phyloP scores from a whole-genome alignment of 1,140 invertebrate genomes.

The Drosophila prosaltans region DNA sequence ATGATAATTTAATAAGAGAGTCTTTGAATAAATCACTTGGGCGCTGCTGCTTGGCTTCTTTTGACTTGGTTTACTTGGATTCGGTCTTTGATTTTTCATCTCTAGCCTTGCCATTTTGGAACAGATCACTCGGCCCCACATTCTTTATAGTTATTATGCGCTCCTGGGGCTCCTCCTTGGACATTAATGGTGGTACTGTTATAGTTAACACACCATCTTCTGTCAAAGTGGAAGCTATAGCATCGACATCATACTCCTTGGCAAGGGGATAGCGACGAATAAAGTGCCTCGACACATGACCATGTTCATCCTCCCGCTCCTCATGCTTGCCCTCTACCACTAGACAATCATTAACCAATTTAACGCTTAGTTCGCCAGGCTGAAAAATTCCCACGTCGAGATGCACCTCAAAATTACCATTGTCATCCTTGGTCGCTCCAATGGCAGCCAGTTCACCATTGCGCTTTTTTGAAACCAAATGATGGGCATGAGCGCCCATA shows the following conservation, averaged over 20 bases:
- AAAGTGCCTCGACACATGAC: conserved; percentile 87
- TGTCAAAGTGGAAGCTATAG: conserved; percentile 85
- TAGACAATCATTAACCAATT: conserved; percentile 87
- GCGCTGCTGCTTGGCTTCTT: conserved; percentile 18
- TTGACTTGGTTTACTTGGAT: conserved; percentile 38
- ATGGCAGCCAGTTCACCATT: conserved; percentile 41
- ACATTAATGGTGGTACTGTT: conserved; percentile 83
- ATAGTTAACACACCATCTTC: conserved; percentile 88
- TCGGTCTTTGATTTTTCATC: conserved; percentile 72
- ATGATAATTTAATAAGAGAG: conserved; percentile 57
- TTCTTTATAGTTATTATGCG: conserved; percentile 83
- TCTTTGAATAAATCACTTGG: conserved; percentile 69
- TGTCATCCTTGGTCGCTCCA: conserved; percentile 57
- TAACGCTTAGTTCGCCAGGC: conserved; percentile 90
- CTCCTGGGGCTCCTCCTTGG: conserved; percentile 78
- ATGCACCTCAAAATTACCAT: conserved; percentile 84
- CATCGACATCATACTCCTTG: conserved; percentile 85
- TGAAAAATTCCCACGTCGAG: conserved; percentile 88
- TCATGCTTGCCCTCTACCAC: conserved; percentile 89
- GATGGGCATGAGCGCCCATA: conserved; percentile 71
- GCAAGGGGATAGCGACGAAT: conserved; percentile 87
- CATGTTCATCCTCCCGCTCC: conserved; percentile 86
- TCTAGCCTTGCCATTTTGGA: conserved; percentile 49
- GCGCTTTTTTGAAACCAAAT: conserved; percentile 63
- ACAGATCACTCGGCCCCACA: conserved; percentile 78